Evolutionary conservation across 92 coral and sea anemone genomes (phyloP).

Genomic region (Zoanthus sansibaricus): DNA sequence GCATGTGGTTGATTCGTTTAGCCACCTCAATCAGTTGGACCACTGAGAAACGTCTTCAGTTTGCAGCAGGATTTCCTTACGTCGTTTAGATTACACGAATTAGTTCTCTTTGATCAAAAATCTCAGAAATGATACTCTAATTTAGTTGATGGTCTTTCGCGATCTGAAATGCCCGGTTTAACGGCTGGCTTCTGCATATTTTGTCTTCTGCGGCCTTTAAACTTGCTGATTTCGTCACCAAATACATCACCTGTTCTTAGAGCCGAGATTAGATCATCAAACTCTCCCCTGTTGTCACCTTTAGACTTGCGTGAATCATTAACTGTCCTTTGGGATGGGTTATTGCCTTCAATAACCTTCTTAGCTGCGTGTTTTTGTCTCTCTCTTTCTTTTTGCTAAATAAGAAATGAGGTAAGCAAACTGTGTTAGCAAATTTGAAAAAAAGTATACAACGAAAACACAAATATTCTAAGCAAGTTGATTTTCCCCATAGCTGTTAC

Average conservation of each 20-base stretch:
- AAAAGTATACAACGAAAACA: not conserved
- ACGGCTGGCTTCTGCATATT: constrained; percentile 66
- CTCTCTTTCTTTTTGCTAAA: constrained; percentile 96
- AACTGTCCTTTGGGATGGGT: constrained; percentile 50
- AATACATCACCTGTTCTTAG: constrained; percentile 99
- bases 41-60: too few relatives aligned
- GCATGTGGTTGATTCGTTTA: too few relatives aligned
- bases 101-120: not conserved
- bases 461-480: not conserved
- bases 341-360: constrained; percentile 74
- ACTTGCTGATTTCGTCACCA: constrained; percentile 96
- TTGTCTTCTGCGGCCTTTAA: constrained; percentile 92
- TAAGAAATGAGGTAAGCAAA: not conserved
- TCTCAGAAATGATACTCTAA: constrained; percentile 26
- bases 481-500: not conserved
- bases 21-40: too few relatives aligned
- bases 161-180: constrained; percentile 76
- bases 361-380: constrained; percentile 92
- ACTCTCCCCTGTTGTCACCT: constrained; percentile 93
- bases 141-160: constrained; percentile 82
- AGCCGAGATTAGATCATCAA: constrained; percentile 97
- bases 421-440: not conserved
- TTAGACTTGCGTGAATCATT: constrained; percentile 49
- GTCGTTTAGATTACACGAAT: not conserved
- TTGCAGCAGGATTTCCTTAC: too few relatives aligned